These are phyloP conservation scores for Mandrillus leucophaeus DNA, from an alignment of 2,113 vertebrate genomes.

Conservation along the genomic window DNA sequence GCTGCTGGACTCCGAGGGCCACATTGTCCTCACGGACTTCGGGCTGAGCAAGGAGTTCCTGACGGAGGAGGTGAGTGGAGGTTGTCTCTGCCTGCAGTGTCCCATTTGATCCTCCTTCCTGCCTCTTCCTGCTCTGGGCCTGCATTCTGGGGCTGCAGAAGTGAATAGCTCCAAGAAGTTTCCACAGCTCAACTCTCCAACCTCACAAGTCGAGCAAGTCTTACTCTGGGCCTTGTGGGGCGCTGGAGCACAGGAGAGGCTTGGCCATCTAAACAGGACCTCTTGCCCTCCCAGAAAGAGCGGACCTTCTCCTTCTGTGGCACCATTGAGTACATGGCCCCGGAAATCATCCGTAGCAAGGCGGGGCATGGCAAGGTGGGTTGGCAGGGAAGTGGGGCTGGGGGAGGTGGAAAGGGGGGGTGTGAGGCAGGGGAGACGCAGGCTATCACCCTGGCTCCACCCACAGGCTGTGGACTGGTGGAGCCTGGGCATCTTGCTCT, in stretches of 20 bases:
- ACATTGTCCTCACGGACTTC: conserved; percentile 94
- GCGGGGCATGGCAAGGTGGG: conserved; percentile 93
- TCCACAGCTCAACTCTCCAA: not conserved
- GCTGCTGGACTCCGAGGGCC: conserved; percentile 92
- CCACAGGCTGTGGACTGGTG: conserved; percentile 95
- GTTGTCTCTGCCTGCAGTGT: rapidly evolving
- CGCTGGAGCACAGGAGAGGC: not conserved
- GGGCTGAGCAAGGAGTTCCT: conserved; percentile 96
- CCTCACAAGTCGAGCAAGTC: not conserved
- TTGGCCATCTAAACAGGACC: not conserved
- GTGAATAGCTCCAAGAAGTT: not conserved
- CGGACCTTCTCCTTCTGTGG: conserved; percentile 96
- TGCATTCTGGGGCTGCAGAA: not conserved
- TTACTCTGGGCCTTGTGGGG: not conserved
- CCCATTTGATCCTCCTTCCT: not conserved
- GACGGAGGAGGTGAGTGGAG: conserved; percentile 88
- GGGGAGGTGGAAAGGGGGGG: not conserved
- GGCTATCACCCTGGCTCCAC: not conserved
- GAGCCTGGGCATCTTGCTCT: conserved; percentile 94
- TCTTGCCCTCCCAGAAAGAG: conserved; percentile 85
- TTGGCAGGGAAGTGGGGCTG: not conserved
- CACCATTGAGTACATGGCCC: conserved; percentile 96
- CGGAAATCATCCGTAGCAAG: conserved; percentile 94
- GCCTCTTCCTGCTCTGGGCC: not conserved
- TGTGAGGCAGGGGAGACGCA: rapidly evolving